A percentile compares a stretch with the other conserved stretches of the same genome.
These are phyloP conservation scores for Percina caprodes DNA, from an alignment of 2,113 vertebrate genomes.

Conservation along the genomic window DNA sequence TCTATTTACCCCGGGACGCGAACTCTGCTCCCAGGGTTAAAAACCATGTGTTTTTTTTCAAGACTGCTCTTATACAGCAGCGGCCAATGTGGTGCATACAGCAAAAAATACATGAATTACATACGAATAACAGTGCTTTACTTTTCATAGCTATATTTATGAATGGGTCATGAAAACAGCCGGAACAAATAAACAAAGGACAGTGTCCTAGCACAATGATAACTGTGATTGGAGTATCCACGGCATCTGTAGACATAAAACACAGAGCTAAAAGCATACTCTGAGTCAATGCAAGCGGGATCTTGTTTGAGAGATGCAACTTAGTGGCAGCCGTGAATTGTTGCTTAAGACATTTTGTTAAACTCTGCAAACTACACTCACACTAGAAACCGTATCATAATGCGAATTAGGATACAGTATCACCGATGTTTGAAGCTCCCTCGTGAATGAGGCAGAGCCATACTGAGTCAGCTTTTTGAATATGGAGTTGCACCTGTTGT, in stretches of 20 bases:
- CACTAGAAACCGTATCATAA: neutral
- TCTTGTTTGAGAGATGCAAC: neutral
- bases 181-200: too few relatives aligned
- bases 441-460: conserved; percentile 18
- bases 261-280: neutral
- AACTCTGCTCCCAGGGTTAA: too few relatives aligned
- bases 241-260: neutral
- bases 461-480: conserved; percentile 36
- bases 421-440: conserved; percentile 21
- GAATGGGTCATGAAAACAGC: too few relatives aligned
- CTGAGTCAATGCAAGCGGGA: neutral
- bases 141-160: too few relatives aligned
- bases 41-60: too few relatives aligned
- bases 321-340: neutral
- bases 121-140: too few relatives aligned
- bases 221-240: neutral
- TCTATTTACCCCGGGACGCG: too few relatives aligned
- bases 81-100: too few relatives aligned
- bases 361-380: neutral
- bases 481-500: conserved; percentile 68
- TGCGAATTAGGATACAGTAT: neutral
- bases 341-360: neutral
- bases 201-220: neutral
- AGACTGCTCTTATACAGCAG: too few relatives aligned
- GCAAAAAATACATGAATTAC: too few relatives aligned